Percentiles rank a stretch among this genome's conserved stretches.
phyloP scores from a whole-genome alignment of 1,140 invertebrate species.

The Zaprionus tsacasi region DNA sequence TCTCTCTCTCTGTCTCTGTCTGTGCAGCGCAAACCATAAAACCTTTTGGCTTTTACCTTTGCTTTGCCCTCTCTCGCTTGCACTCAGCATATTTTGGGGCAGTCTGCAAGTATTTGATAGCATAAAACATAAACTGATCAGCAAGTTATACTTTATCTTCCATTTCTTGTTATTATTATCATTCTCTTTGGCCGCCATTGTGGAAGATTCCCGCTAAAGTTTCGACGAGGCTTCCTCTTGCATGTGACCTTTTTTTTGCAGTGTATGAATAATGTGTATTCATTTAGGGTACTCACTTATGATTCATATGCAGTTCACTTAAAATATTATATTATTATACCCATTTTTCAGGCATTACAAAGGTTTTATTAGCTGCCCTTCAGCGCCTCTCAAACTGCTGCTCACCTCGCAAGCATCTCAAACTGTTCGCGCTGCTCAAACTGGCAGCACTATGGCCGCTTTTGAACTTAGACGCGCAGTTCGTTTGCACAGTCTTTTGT shows the following conservation, averaged over 20 bases:
- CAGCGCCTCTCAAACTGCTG: background rate
- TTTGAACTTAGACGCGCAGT: background rate
- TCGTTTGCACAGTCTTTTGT: constrained; percentile 16
- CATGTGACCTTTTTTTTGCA: background rate
- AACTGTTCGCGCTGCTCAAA: constrained; percentile 2
- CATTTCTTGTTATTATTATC: background rate
- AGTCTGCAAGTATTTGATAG: background rate
- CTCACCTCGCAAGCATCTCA: background rate
- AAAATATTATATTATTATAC: too few species aligned
- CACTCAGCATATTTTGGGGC: background rate
- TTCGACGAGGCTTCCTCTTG: background rate
- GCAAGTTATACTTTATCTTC: constrained; percentile 1
- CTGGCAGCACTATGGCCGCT: background rate
- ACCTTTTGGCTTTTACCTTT: constrained; percentile 22
- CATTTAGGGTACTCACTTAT: background rate
- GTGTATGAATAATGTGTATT: background rate
- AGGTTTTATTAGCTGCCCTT: background rate
- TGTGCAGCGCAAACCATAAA: constrained; percentile 44
- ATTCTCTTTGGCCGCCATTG: background rate
- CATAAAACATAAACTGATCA: background rate
- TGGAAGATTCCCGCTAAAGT: background rate
- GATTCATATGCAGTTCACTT: too few species aligned
- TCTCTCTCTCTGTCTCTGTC: too few species aligned
- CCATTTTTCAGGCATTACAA: background rate
- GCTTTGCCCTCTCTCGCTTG: background rate